Percentiles rank a stretch among this genome's conserved stretches.
These are phyloP conservation scores for Acronicta psi DNA, from an alignment of 2,888 invertebrate species.

Conservation along the genomic window DNA sequence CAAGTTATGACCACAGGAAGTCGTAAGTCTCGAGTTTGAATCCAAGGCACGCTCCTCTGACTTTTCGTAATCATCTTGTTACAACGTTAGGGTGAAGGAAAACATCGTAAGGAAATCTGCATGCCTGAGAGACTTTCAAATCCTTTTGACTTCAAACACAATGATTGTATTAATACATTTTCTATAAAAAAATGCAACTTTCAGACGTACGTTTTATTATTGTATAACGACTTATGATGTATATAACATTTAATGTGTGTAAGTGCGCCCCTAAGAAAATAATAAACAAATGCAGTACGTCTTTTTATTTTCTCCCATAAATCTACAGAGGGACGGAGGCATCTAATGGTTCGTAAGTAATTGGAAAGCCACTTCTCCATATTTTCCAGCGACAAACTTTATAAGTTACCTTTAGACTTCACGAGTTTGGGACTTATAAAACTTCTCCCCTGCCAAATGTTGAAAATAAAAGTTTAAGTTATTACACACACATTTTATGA, in stretches of 20 bases:
- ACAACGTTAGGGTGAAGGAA: no score
- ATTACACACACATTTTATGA: background rate
- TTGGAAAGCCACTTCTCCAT: constrained; percentile 2
- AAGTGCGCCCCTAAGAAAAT: background rate
- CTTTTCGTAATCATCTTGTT: no score
- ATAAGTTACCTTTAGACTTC: background rate
- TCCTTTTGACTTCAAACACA: no score
- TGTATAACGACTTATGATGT: no score
- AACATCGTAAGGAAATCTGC: no score
- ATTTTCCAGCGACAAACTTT: constrained; percentile 7
- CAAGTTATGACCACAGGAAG: no score
- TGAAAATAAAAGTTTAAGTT: background rate
- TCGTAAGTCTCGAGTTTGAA: no score
- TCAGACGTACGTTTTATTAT: no score
- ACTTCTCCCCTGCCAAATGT: background rate
- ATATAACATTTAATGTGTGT: background rate
- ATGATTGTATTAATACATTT: background rate
- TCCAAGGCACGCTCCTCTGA: no score
- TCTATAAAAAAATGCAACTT: background rate
- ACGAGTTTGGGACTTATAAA: constrained; percentile 8
- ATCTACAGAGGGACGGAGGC: background rate
- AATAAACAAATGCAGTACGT: background rate
- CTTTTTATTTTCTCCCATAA: background rate
- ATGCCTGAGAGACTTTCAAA: no score
- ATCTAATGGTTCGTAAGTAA: constrained; percentile 11